Evolutionary conservation across 2,113 vertebrate species (phyloP).

Genomic region (Chionis minor): DNA sequence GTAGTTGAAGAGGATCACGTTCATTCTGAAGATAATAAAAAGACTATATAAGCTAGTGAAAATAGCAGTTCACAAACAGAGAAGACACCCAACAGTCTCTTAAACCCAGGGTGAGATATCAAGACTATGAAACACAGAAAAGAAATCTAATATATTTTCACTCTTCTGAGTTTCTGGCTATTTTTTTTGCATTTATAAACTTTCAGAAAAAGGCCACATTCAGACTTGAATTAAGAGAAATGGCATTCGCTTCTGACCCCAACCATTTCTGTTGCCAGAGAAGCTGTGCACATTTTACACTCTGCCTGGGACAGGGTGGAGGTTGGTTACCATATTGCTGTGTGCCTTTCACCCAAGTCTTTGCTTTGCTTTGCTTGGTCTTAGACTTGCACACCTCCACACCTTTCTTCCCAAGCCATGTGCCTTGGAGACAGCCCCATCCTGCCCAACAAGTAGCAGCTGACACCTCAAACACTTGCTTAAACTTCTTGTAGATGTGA

Average conservation of each 20-base stretch:
- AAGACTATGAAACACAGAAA: not conserved
- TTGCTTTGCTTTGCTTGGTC: not conserved
- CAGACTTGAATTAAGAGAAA: not conserved
- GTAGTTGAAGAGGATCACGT: not conserved
- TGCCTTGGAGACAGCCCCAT: not conserved
- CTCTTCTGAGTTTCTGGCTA: not conserved
- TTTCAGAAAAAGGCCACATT: not conserved
- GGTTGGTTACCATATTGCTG: not conserved
- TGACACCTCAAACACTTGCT: not conserved
- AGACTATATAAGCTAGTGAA: not conserved
- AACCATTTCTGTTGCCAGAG: not conserved
- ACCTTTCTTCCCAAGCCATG: not conserved
- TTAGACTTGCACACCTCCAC: not conserved
- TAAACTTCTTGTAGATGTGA: not conserved
- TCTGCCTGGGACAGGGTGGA: not conserved
- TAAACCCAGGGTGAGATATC: not conserved
- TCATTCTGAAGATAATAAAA: not conserved
- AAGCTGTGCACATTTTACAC: not conserved
- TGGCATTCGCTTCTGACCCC: not conserved
- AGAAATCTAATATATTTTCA: not conserved
- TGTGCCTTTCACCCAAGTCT: not conserved
- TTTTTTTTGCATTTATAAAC: not conserved
- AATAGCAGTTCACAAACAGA: not conserved
- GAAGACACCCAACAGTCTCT: not conserved
- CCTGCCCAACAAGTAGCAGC: not conserved